phyloP scores from a whole-genome alignment of 2,888 invertebrate genomes.

The Drosophila anomelani region DNA sequence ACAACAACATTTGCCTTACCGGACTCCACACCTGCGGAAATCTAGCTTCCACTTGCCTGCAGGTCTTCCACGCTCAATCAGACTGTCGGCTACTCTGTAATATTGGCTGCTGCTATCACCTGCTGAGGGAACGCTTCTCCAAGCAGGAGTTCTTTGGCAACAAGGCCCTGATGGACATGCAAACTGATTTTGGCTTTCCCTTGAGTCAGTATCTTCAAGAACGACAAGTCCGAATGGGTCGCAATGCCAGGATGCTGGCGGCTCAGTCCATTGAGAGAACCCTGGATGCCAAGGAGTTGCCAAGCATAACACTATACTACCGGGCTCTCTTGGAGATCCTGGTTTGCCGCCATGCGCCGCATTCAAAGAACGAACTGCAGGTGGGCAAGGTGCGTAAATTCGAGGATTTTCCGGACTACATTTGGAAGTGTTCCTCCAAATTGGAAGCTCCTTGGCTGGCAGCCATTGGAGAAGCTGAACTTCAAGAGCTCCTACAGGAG shows the following conservation, averaged over 20 bases:
- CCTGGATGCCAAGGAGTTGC: slow-evolving; percentile 86
- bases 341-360: slow-evolving; percentile 84
- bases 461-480: slow-evolving; percentile 85
- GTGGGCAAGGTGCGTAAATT: slow-evolving; percentile 88
- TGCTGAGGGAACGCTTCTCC: slow-evolving; percentile 87
- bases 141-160: slow-evolving; percentile 80
- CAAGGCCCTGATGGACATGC: slow-evolving; percentile 70
- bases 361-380: slow-evolving; percentile 85
- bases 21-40: slow-evolving; percentile 97
- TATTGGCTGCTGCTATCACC: slow-evolving; percentile 96
- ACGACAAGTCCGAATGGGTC: slow-evolving; percentile 86
- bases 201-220: slow-evolving; percentile 87
- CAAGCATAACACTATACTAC: slow-evolving; percentile 89
- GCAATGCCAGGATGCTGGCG: slow-evolving; percentile 94
- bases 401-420: slow-evolving; percentile 89
- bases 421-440: slow-evolving; percentile 88
- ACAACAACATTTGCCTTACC: slow-evolving; percentile 85
- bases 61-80: slow-evolving; percentile 87
- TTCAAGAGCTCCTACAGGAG: slow-evolving; percentile 84
- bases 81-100: slow-evolving; percentile 88
- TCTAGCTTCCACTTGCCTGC: slow-evolving; percentile 90
- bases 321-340: slow-evolving; percentile 91
- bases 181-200: slow-evolving; percentile 87
- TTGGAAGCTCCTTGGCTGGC: slow-evolving; percentile 83
- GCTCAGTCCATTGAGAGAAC: slow-evolving; percentile 93